Base-by-base conservation (phyloP, 2,113 vertebrate species). In the Typhlomys cinereus region DNA sequence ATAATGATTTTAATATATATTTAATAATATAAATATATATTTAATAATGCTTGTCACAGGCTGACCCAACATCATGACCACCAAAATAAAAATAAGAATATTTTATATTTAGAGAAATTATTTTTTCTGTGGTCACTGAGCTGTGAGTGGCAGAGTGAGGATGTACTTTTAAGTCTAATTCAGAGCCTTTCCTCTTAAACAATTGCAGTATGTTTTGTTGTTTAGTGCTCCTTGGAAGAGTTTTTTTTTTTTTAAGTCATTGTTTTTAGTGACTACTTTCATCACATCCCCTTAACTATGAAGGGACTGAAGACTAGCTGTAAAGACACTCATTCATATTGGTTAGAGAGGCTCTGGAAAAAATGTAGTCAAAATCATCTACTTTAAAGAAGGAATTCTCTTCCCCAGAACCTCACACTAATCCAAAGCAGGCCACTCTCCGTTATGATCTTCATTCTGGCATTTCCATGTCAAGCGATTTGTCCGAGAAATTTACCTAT, bases 131-230 rank as follows among this genome's bases (percentile, higher is more conserved):
- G 15, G 14, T 69, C 25, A 78, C 21, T 80, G 57, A 70, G 34
- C 34, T 89, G 8, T 39, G 25, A 83, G 6, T 76, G 7, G 44
- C 39, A 6, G n/a, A 96, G n/a, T 7, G 67, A 18, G 44, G 15
- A 44, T 94, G 88, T 4, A 2, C 80, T 15, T 31, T 29, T 31
- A 21, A 52, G 23, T 62, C 64, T 74, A 71, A 73, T 93, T 84
- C 31, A 92, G 67, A 46, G 4, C 31, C 88, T 90, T 73, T 86
- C 61, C 93, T 36, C 57, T 82, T 92, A 70, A 81, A 88, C 21
- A 69, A 0, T 54, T 80, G 39, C 4, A 48, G 48, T 88, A 17
- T 78, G 20, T 3, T 71, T 75, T 71, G 46, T 62, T 73, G 20
- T 76, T 82, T 46, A 84, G 48, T 44, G 3, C 59, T 50, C 78